Base-by-base conservation (phyloP, 2,888 invertebrate genomes). In the Euproctis similis region DNA sequence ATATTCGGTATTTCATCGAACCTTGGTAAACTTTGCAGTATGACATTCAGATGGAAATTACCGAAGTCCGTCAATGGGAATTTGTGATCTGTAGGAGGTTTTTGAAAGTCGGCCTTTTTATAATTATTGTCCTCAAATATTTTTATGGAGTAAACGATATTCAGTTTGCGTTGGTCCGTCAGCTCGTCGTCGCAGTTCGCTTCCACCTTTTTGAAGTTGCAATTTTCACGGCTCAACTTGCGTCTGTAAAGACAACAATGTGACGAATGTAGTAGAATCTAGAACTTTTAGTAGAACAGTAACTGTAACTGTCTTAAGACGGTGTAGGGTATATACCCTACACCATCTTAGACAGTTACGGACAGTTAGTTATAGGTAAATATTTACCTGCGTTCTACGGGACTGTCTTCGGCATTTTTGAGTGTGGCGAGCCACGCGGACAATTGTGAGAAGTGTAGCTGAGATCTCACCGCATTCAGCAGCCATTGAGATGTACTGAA, bases 401-500 rank as follows among this genome's bases (percentile, higher is more conserved):
- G 53, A 50, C 71, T 44, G 55, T 80, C 46, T 20, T 59, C 59
- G 17, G 56, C 49, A 39, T 53, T 51, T 46, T 63, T 60, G 23
- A 80, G 56, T 20, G 66, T 54, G 3, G 89, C 88, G 54, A 92
- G 88, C 97, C 97, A 98, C 30, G 97, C 96, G 27, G 96, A 94
- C 46, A 98, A 90, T 86, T 98, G 97, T 3, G 97, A 98, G 85
- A 98, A 98, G 84, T 97, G 96, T 36, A 98, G 88, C 74, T 96
- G 96, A 4, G 97, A 97, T 40, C 96, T 89, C 25, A 98, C 92
- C 26, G 97, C 97, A 77, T 95, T 95, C 61, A 96, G 88, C 48
- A 98, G 85, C 73, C 94, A 94, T 56, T 92, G 90, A 13, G 87
- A 68, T 30, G 85, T 87, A 46, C 87, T 84, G 39, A 68, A 69